Evolutionary conservation across 1,140 invertebrate species (phyloP).

Genomic region (Atta texana): DNA sequence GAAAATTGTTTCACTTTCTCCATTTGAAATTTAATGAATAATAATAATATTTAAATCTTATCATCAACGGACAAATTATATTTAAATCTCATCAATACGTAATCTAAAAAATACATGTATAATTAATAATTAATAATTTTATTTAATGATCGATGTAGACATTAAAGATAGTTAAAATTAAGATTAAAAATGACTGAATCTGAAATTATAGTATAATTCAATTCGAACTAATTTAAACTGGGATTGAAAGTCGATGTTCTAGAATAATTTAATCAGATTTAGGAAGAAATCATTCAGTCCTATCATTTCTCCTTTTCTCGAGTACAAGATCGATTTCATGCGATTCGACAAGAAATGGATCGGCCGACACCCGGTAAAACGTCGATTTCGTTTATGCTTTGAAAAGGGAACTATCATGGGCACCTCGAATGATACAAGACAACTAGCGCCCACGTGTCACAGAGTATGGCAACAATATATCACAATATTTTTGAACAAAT

Average conservation of each 20-base stretch:
- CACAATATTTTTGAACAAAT: slow-evolving; percentile 51
- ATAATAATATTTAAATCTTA: slow-evolving; percentile 3
- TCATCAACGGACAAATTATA: too few relatives aligned
- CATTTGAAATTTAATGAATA: background rate
- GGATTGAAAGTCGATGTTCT: slow-evolving; percentile 24
- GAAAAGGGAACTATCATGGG: slow-evolving; percentile 24
- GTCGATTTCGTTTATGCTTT: slow-evolving; percentile 2
- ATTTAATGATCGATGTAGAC: background rate
- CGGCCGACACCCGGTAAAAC: slow-evolving; percentile 30
- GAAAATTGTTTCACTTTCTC: background rate
- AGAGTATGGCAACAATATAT: slow-evolving; percentile 56
- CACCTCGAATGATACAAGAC: slow-evolving; percentile 78
- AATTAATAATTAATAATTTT: slow-evolving; percentile 15
- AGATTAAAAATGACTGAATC: background rate
- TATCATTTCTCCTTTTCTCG: slow-evolving; percentile 16
- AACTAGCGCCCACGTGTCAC: slow-evolving; percentile 81
- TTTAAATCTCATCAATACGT: too few relatives aligned
- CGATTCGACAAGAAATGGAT: background rate
- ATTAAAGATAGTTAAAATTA: background rate
- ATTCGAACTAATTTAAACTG: slow-evolving; percentile 13
- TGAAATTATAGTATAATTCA: slow-evolving; percentile 19
- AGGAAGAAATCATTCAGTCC: background rate
- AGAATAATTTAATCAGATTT: slow-evolving; percentile 25
- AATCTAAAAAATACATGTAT: too few relatives aligned
- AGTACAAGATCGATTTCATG: background rate